Conservation (phyloP, 2,797 vertebrate species). For the Scolopax rusticola region DNA sequence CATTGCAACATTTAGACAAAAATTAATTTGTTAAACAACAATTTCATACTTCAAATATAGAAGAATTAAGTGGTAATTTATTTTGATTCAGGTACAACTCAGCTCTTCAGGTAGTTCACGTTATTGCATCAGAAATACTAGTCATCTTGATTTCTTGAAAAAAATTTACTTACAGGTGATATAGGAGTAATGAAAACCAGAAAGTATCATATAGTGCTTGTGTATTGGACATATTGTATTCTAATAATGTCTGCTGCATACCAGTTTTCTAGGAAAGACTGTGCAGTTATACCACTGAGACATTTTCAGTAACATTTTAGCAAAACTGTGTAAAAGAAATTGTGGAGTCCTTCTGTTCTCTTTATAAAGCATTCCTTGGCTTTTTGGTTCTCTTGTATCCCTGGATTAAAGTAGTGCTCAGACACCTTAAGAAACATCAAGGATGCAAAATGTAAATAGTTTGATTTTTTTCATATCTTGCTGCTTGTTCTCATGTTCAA, state of each 20-base stretch:
- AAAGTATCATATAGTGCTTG: not conserved
- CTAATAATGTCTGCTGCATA: rapidly evolving
- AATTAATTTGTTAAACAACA: slow-evolving; percentile 7
- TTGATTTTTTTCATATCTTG: not conserved
- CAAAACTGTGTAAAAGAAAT: not conserved
- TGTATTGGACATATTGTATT: not conserved
- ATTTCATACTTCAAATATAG: not conserved
- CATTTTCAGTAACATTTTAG: not conserved
- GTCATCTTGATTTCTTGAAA: not conserved
- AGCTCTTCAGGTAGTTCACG: not conserved
- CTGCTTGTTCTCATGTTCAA: rapidly evolving
- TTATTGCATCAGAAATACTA: not conserved
- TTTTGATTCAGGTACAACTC: not conserved
- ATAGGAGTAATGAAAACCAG: not conserved
- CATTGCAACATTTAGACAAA: not conserved
- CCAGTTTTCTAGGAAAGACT: not conserved
- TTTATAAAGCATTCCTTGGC: not conserved
- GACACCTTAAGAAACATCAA: not conserved
- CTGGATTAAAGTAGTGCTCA: not conserved
- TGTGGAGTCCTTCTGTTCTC: not conserved
- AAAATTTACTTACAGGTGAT: not conserved
- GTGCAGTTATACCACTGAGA: not conserved
- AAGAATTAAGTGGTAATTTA: not conserved
- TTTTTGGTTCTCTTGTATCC: not conserved
- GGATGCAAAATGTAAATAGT: not conserved